Evolutionary conservation across 2,113 vertebrate species (phyloP).

Genomic region (Phalacrocorax carbo): DNA sequence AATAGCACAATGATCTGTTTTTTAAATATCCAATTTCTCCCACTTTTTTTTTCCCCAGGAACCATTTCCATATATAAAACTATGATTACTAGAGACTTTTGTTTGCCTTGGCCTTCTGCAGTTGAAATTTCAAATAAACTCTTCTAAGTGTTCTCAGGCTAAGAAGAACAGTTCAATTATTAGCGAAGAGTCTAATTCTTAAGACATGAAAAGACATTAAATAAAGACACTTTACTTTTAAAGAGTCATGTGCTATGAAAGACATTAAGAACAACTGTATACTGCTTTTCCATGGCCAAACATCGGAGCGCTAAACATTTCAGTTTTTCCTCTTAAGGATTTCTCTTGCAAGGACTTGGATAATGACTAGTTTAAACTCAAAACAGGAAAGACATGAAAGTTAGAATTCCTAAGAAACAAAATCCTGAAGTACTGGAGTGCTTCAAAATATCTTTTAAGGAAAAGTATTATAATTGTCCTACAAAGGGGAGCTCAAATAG

Average conservation of each 20-base stretch:
- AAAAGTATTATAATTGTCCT: background rate
- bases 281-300: background rate
- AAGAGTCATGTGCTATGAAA: background rate
- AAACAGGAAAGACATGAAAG: background rate
- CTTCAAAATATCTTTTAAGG: background rate
- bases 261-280: background rate
- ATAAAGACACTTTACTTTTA: background rate
- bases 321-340: background rate
- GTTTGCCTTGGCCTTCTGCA: background rate
- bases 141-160: background rate
- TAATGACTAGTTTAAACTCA: background rate
- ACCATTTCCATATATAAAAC: background rate
- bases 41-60: background rate
- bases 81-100: background rate
- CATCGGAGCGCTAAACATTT: background rate
- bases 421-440: background rate
- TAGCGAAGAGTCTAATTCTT: background rate
- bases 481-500: background rate
- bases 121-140: background rate
- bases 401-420: background rate
- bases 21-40: background rate
- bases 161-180: background rate
- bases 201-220: background rate
- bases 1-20: background rate
- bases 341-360: background rate